Base-by-base conservation (phyloP, 2,888 invertebrate species). In the Ochropleura plecta region DNA sequence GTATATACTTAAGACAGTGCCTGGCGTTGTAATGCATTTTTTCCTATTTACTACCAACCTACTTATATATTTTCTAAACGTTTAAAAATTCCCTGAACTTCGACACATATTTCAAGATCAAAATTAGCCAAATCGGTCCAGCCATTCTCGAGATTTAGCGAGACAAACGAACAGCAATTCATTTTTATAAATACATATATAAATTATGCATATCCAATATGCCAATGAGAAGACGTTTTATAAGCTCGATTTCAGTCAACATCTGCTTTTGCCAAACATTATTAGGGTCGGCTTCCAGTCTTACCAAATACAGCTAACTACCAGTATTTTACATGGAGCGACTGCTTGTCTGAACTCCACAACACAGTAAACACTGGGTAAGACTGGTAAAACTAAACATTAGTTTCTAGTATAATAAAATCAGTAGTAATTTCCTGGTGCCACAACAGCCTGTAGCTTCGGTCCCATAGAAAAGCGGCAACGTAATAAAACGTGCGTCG, bases 401-500 rank as follows among this genome's bases (percentile, higher is more conserved):
- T n/a, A 64, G 51, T 64, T 65, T 40, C 30, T 48, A 68, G 60
- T 69, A 68, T 59, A 40, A 40, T 59, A 71, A 71, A 69, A 75
- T 65, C 60, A 42, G 10, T 44, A 20, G 40, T 70, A 76, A 79
- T 74, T 76, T 59, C 67, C 70, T 73, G 55, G 44, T 59, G 46
- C 53, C 64, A 48, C 60, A 89, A 73, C 94, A 91, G 65, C 86
- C 94, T 93, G 91, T 95, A 91, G 64, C 72, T 68, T 20, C n/a
- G 12, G 59, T 14, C 60, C 64, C 80, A 80, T 78, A 84, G 73
- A 89, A 89, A 91, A 92, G 89, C 91, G 90, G 89, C 87, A 88
- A 87, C 85, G 90, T 90, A 94, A 94, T 94, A 94, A 94, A 95
- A 94, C 91, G 91, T 91, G 93, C 90, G 88, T 90, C 90, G 85